Percentiles rank a stretch among this genome's conserved stretches.
phyloP scores from a whole-genome alignment of 2,797 vertebrate species.

The Tadarida brasiliensis region DNA sequence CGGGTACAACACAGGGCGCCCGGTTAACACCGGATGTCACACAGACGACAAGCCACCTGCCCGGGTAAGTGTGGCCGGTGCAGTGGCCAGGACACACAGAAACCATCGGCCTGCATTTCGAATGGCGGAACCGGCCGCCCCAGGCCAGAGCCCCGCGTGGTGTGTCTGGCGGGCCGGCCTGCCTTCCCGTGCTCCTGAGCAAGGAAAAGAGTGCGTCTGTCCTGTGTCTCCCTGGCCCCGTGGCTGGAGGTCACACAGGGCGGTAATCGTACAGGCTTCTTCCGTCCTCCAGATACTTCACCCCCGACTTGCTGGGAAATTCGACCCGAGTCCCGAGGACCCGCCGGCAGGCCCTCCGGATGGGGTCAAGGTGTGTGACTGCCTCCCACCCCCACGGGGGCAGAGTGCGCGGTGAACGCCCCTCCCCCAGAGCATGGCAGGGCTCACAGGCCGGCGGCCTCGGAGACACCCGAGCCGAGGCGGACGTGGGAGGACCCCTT shows the following conservation, averaged over 20 bases:
- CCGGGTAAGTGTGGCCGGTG: accelerated
- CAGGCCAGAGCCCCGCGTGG: accelerated
- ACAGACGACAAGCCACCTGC: accelerated
- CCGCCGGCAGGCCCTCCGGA: not conserved
- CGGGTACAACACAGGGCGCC: accelerated
- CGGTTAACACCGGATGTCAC: accelerated
- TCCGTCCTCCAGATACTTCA: slow-evolving; percentile 75
- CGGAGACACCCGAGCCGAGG: not conserved
- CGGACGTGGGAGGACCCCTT: not conserved
- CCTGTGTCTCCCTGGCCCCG: accelerated
- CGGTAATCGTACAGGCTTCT: accelerated
- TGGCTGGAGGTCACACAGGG: accelerated
- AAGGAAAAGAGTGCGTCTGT: accelerated
- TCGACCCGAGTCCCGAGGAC: slow-evolving; percentile 63
- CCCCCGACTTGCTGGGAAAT: not conserved
- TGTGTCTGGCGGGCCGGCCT: accelerated
- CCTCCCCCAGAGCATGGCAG: not conserved
- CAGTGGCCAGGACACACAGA: accelerated
- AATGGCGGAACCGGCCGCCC: not conserved
- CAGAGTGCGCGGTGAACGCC: accelerated
- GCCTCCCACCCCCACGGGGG: accelerated
- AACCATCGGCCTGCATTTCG: not conserved
- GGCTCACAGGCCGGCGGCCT: not conserved
- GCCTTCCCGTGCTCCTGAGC: accelerated
- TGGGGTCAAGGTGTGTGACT: slow-evolving; percentile 75